Percentiles rank a stretch among this genome's conserved stretches.
phyloP scores from a whole-genome alignment of 2,113 vertebrate genomes.

The Panurus biarmicus region DNA sequence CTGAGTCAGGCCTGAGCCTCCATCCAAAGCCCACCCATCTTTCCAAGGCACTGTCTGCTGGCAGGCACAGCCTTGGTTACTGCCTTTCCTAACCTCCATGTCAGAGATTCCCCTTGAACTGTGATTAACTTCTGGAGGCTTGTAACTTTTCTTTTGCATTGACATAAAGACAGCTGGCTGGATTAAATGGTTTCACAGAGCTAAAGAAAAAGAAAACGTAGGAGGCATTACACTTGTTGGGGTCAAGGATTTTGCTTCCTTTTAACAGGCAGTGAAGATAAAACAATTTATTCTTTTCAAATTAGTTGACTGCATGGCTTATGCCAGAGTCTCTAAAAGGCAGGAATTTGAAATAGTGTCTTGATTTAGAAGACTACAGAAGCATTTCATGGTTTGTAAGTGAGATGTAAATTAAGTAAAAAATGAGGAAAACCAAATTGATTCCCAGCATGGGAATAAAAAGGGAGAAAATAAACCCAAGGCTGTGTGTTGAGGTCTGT shows the following conservation, averaged over 20 bases:
- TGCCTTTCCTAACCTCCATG: background rate
- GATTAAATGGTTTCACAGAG: background rate
- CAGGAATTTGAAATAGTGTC: background rate
- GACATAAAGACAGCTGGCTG: background rate
- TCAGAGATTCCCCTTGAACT: background rate
- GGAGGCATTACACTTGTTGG: background rate
- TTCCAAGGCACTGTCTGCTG: background rate
- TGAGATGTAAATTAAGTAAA: background rate
- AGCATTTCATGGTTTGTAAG: background rate
- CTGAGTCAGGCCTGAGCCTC: background rate
- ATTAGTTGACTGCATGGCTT: background rate
- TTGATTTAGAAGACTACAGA: background rate
- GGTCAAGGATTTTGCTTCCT: background rate
- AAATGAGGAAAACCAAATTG: background rate
- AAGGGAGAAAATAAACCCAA: background rate
- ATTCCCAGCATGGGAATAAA: background rate
- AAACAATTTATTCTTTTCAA: background rate
- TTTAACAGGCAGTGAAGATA: background rate
- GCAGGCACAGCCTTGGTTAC: background rate
- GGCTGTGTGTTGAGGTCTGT: background rate
- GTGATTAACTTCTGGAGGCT: background rate
- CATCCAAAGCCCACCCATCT: background rate
- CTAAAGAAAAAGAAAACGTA: background rate
- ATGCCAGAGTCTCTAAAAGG: background rate
- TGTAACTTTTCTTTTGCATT: background rate